phyloP scores from a whole-genome alignment of 2,797 vertebrate species.

The Galaxias olidus region DNA sequence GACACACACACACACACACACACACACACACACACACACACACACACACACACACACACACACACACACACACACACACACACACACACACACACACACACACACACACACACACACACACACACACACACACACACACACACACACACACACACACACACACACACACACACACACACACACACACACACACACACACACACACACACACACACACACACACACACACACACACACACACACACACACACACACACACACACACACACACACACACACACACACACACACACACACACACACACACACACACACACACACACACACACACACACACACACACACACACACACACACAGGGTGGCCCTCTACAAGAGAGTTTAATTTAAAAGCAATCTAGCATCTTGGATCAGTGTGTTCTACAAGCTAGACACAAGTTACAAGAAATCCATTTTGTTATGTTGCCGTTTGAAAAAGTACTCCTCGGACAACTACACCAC shows the following conservation, averaged over 20 bases:
- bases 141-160: constrained; percentile 4
- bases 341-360: constrained; percentile 11
- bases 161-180: constrained; percentile 5
- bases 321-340: background rate
- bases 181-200: background rate
- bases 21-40: constrained; percentile 2
- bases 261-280: constrained; percentile 6
- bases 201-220: constrained; percentile 3
- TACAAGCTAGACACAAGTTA: too few relatives aligned
- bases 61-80: background rate
- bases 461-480: too few relatives aligned
- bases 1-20: constrained; percentile 4
- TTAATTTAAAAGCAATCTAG: too few relatives aligned
- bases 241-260: constrained; percentile 13
- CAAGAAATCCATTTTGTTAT: too few relatives aligned
- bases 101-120: background rate
- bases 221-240: background rate
- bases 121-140: constrained; percentile 13
- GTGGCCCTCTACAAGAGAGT: too few relatives aligned
- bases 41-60: constrained; percentile 15
- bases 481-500: too few relatives aligned
- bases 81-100: constrained; percentile 1
- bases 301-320: background rate
- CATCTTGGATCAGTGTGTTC: too few relatives aligned
- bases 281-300: constrained; percentile 1